A percentile compares a stretch with the other conserved stretches of the same genome.
Evolutionary conservation across 2,797 vertebrate genomes (phyloP).

Genomic region (Crossoptilon crossoptilon): DNA sequence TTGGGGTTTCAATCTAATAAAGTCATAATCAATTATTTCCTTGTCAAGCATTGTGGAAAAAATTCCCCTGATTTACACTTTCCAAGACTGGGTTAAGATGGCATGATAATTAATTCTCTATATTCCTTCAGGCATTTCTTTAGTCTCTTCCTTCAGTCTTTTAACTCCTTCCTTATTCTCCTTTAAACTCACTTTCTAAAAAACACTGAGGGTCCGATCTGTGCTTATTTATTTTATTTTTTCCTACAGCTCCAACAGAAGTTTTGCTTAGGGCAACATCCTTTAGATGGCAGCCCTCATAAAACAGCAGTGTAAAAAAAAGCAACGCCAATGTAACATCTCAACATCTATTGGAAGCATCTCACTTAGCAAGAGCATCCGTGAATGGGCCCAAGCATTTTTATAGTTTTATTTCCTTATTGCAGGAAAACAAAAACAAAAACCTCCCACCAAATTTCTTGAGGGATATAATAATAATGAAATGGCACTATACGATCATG

Average conservation of each 20-base stretch:
- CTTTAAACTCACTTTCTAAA: background rate
- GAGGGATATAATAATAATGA: background rate
- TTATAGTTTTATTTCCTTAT: background rate
- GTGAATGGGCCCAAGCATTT: background rate
- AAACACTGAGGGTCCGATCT: background rate
- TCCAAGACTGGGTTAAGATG: constrained; percentile 14
- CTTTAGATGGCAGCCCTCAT: background rate
- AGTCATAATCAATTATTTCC: constrained; percentile 2
- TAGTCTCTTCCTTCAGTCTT: background rate
- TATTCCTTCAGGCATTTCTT: background rate
- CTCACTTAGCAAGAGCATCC: background rate
- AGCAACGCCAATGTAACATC: background rate
- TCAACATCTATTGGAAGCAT: background rate
- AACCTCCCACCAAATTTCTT: background rate
- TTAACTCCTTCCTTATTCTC: background rate
- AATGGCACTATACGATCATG: background rate
- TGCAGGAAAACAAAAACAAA: background rate
- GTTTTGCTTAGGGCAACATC: background rate
- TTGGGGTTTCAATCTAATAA: background rate
- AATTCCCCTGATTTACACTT: background rate
- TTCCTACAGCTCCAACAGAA: background rate
- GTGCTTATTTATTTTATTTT: background rate
- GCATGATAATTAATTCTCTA: background rate
- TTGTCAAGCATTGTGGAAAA: background rate
- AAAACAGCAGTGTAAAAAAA: background rate